phyloP scores from a whole-genome alignment of 64 coral and sea anemone species.

The Actinia equina region DNA sequence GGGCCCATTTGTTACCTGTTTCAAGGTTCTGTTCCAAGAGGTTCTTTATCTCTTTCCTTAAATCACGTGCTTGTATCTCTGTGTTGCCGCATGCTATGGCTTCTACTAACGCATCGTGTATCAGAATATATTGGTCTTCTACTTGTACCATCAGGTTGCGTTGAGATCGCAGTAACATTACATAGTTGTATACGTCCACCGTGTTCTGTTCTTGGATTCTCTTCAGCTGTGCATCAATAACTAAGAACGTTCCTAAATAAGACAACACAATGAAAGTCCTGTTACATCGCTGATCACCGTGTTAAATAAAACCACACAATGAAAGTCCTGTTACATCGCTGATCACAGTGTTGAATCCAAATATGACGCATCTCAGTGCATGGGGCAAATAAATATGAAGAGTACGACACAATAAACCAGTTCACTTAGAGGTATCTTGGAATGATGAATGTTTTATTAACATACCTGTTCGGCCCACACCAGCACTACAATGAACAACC shows the following conservation, averaged over 20 bases:
- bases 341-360: too few relatives aligned
- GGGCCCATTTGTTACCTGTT: constrained; percentile 20
- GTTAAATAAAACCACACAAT: too few relatives aligned
- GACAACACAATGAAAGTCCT: not conserved
- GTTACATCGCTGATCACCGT: too few relatives aligned
- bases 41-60: constrained; percentile 42
- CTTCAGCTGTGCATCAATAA: constrained; percentile 83
- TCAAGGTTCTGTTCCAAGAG: constrained; percentile 55
- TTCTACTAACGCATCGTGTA: constrained; percentile 78
- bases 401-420: too few relatives aligned
- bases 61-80: constrained; percentile 73
- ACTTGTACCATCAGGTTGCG: constrained; percentile 92
- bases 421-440: too few relatives aligned
- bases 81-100: constrained; percentile 84
- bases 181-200: constrained; percentile 85
- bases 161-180: constrained; percentile 67
- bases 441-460: too few relatives aligned
- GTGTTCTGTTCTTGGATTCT: constrained; percentile 63
- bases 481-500: constrained; percentile 83
- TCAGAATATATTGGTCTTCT: constrained; percentile 90
- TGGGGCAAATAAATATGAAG: too few relatives aligned
- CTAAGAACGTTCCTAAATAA: constrained; percentile 55
- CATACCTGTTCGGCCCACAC: constrained; percentile 71
- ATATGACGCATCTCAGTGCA: too few relatives aligned
- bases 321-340: too few relatives aligned